phyloP scores from a whole-genome alignment of 2,797 vertebrate species.

The Sibirionetta formosa region DNA sequence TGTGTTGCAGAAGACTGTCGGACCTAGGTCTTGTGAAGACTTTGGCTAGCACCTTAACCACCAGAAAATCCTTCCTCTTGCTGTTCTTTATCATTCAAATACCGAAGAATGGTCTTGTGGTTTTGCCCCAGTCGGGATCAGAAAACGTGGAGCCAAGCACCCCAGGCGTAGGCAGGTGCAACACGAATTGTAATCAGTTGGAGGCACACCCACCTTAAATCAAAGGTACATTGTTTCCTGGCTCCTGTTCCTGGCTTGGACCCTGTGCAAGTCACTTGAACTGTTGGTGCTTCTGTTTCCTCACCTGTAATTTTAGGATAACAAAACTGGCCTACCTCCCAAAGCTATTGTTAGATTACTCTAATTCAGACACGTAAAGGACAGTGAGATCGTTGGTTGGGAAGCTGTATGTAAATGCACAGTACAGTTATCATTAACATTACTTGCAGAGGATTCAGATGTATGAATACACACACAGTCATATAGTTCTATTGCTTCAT shows the following conservation, averaged over 20 bases:
- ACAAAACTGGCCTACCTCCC: neutral
- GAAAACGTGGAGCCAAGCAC: conserved; percentile 48
- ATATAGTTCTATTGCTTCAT: conserved; percentile 4
- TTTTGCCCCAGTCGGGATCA: conserved; percentile 21
- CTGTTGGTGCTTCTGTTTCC: conserved; percentile 11
- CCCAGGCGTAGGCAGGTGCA: conserved; percentile 38
- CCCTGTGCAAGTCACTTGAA: neutral
- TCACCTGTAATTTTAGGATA: conserved; percentile 29
- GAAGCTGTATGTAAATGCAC: neutral
- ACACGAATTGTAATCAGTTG: neutral
- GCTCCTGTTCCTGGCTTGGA: conserved; percentile 52
- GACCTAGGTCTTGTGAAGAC: conserved; percentile 25
- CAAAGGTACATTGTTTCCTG: conserved; percentile 58
- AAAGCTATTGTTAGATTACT: neutral
- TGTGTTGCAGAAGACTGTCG: neutral
- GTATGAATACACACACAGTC: neutral
- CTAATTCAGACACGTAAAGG: neutral
- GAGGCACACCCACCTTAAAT: conserved; percentile 56
- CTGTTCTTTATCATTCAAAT: conserved; percentile 68
- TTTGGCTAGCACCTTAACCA: conserved; percentile 56
- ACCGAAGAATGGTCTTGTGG: conserved; percentile 35
- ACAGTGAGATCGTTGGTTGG: fast-evolving
- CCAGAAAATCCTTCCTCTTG: conserved; percentile 45
- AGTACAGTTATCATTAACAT: neutral
- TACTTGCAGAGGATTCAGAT: neutral